Evolutionary conservation across 2,888 invertebrate genomes (phyloP).

Genomic region (Eulithis testata): DNA sequence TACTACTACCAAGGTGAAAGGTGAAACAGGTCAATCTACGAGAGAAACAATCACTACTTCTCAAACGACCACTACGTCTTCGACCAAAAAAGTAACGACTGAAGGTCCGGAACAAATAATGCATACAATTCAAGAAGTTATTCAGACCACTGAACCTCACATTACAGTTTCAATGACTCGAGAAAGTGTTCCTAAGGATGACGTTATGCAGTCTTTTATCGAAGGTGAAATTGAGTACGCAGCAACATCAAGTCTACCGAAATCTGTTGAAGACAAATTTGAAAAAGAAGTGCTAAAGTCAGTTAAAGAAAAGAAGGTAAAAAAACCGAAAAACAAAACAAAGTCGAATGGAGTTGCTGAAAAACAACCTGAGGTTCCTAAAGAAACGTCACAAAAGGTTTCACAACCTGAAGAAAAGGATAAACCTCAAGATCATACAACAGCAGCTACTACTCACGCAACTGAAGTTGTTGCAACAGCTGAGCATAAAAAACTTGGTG

Average conservation of each 20-base stretch:
- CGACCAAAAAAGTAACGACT: constrained; percentile 24
- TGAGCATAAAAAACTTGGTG: not conserved
- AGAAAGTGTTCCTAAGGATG: constrained; percentile 28
- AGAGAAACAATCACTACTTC: constrained; percentile 35
- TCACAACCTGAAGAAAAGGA: not conserved
- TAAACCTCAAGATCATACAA: constrained; percentile 5
- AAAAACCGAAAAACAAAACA: constrained; percentile 6
- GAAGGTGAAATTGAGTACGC: constrained; percentile 50
- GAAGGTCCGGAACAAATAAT: constrained; percentile 33
- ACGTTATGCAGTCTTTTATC: constrained; percentile 46
- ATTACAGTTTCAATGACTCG: constrained; percentile 31
- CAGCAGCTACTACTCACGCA: constrained; percentile 6
- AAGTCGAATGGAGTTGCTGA: constrained; percentile 14
- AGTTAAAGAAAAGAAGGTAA: constrained; percentile 4
- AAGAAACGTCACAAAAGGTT: constrained; percentile 5
- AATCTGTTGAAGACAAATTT: constrained; percentile 24
- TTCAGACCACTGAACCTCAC: constrained; percentile 40
- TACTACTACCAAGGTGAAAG: constrained; percentile 27
- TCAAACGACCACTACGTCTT: constrained; percentile 30
- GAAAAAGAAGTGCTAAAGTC: constrained; percentile 14
- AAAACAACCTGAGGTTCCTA: not conserved
- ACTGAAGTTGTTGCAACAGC: constrained; percentile 10
- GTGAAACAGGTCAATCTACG: constrained; percentile 20
- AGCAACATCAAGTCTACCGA: constrained; percentile 17
- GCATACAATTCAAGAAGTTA: constrained; percentile 42